phyloP scores from a whole-genome alignment of 2,797 vertebrate genomes.

The Threskiornis aethiopicus region DNA sequence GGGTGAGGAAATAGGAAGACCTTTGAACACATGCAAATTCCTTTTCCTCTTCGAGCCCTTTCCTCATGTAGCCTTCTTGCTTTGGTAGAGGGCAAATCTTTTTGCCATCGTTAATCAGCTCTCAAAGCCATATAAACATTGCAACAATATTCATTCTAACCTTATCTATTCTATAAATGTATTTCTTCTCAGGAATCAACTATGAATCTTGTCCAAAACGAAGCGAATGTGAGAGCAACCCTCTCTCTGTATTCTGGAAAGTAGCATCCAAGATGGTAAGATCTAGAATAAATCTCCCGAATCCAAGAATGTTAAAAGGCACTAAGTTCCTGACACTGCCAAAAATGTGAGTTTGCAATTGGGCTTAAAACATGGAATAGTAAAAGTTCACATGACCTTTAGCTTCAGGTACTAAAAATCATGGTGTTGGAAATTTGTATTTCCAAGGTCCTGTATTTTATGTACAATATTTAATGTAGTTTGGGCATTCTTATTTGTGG shows the following conservation, averaged over 20 bases:
- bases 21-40: background rate
- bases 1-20: background rate
- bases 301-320: background rate
- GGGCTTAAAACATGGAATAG: background rate
- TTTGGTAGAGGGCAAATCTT: background rate
- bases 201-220: constrained; percentile 73
- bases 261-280: constrained; percentile 74
- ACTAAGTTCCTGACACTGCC: background rate
- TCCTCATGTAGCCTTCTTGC: background rate
- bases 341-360: background rate
- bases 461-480: background rate
- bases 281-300: background rate
- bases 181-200: constrained; percentile 75
- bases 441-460: background rate
- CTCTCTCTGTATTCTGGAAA: constrained; percentile 73
- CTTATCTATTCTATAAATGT: background rate
- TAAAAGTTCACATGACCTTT: background rate
- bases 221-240: constrained; percentile 71
- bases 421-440: background rate
- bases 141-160: background rate
- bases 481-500: background rate
- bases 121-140: background rate
- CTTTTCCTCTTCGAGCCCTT: background rate
- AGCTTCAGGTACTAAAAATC: background rate
- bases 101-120: background rate